A percentile compares a stretch with the other conserved stretches of the same genome.
phyloP scores from a whole-genome alignment of 2,888 invertebrate genomes.

The Troides oblongomaculatus region DNA sequence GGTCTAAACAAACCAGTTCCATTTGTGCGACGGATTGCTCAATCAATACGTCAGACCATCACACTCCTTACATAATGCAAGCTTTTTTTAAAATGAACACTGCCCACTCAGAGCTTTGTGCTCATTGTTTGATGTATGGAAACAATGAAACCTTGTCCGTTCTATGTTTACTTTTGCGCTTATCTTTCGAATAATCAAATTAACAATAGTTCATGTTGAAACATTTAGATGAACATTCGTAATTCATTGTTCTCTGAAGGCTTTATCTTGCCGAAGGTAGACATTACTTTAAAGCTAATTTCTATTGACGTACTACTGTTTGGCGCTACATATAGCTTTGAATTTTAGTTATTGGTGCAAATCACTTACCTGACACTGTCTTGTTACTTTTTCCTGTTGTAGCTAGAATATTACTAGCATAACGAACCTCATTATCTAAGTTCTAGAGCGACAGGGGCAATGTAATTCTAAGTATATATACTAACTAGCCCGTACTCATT shows the following conservation, averaged over 20 bases:
- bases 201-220: conserved; percentile 39
- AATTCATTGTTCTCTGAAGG: conserved; percentile 11
- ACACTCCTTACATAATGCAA: conserved; percentile 54
- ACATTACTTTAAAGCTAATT: neutral
- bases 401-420: neutral
- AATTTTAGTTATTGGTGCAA: neutral
- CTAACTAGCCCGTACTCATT: too few relatives aligned
- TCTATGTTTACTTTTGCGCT: conserved; percentile 58
- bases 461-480: too few relatives aligned
- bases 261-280: neutral
- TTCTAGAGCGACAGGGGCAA: too few relatives aligned
- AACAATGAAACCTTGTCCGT: conserved; percentile 58
- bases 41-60: conserved; percentile 52
- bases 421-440: too few relatives aligned
- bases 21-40: conserved; percentile 46
- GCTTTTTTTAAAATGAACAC: conserved; percentile 60
- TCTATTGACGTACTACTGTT: neutral
- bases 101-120: conserved; percentile 50
- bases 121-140: conserved; percentile 41
- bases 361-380: neutral
- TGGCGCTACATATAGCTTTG: too few relatives aligned
- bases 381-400: neutral
- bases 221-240: conserved; percentile 28
- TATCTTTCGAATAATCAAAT: conserved; percentile 55
- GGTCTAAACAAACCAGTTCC: conserved; percentile 44